Conservation (phyloP, 2,888 invertebrate species). For the Dione vanillae region DNA sequence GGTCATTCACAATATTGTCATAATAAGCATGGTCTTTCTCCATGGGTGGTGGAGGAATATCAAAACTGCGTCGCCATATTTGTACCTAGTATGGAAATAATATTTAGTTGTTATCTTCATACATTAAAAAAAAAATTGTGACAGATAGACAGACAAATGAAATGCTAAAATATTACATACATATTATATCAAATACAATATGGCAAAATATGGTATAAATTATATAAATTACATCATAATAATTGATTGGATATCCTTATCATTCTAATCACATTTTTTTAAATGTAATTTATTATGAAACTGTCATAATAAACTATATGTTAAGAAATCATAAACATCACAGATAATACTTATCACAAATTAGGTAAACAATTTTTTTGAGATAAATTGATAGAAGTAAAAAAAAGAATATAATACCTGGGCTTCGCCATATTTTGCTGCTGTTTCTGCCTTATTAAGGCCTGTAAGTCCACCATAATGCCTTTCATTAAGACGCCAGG, state of each 20-base stretch:
- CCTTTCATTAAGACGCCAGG: constrained; percentile 94
- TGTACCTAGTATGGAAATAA: constrained; percentile 82
- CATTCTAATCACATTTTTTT: neutral
- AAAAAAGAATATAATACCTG: constrained; percentile 80
- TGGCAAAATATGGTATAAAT: neutral
- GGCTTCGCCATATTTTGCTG: constrained; percentile 92
- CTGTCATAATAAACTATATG: neutral
- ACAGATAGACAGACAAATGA: neutral
- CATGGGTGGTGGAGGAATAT: constrained; percentile 92
- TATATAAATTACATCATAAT: neutral
- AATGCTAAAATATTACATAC: no score
- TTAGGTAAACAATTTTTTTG: neutral
- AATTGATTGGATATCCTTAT: neutral
- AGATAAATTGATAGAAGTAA: neutral
- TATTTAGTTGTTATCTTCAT: neutral
- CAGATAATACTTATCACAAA: neutral
- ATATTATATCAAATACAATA: no score
- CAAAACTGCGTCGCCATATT: constrained; percentile 94
- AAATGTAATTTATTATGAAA: neutral
- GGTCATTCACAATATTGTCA: constrained; percentile 89
- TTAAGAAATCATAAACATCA: neutral
- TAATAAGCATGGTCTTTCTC: constrained; percentile 90
- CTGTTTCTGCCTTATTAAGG: constrained; percentile 92
- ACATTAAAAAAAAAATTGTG: no score
- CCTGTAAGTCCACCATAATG: constrained; percentile 95